Evolutionary conservation across 1,140 invertebrate genomes (phyloP).

Genomic region (Eupristina koningsbergeri): DNA sequence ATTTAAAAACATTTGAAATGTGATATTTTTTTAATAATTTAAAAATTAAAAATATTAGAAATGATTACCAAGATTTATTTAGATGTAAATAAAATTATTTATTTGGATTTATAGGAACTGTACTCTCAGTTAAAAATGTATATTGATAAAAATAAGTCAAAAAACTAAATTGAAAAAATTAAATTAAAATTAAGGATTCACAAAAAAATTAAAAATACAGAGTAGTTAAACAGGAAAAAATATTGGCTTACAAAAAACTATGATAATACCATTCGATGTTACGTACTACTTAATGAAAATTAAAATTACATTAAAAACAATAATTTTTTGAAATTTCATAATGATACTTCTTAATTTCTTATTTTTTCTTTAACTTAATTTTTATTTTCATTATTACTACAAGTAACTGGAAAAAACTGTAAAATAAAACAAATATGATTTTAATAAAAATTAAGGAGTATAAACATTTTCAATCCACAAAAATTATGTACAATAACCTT

Average conservation of each 20-base stretch:
- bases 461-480: neutral
- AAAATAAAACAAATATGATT: neutral
- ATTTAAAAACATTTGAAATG: too few species aligned
- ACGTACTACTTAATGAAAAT: slow-evolving; percentile 18
- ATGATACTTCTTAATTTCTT: neutral
- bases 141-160: too few species aligned
- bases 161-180: neutral
- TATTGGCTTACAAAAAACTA: too few species aligned
- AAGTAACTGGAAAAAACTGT: neutral
- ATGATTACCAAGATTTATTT: neutral
- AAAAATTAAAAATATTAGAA: neutral
- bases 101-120: neutral
- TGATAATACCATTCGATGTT: neutral
- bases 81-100: neutral
- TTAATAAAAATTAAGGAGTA: neutral
- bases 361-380: neutral
- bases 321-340: neutral
- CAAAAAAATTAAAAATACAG: neutral
- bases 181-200: neutral
- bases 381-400: neutral
- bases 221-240: neutral
- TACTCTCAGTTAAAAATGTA: neutral
- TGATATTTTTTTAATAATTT: neutral
- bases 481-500: neutral
- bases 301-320: slow-evolving; percentile 30